Evolutionary conservation across 1,140 invertebrate species (phyloP).

Genomic region (Batillaria attramentaria): DNA sequence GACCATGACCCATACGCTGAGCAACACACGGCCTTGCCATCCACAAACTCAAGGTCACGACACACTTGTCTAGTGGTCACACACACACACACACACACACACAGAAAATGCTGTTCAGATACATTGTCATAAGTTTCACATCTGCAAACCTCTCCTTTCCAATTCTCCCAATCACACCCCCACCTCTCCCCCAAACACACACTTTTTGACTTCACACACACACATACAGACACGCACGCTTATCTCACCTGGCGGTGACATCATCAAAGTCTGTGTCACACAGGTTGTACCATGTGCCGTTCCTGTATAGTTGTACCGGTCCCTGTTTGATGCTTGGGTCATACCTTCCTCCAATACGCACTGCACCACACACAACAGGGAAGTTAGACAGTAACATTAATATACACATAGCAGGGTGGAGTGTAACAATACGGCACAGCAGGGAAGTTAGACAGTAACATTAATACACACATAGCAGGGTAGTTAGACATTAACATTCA

Average conservation of each 20-base stretch:
- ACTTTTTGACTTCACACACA: neutral
- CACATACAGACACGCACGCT: slow-evolving; percentile 6
- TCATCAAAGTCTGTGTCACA: slow-evolving; percentile 60
- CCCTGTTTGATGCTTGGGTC: slow-evolving; percentile 42
- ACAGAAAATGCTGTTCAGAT: neutral
- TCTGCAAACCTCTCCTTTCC: neutral
- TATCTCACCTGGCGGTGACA: slow-evolving; percentile 43
- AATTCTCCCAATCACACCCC: neutral
- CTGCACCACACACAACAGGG: too few relatives aligned
- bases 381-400: too few relatives aligned
- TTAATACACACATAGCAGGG: too few relatives aligned
- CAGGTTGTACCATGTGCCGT: slow-evolving; percentile 52
- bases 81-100: too few relatives aligned
- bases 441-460: too few relatives aligned
- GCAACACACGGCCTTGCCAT: slow-evolving; percentile 55
- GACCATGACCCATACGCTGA: slow-evolving; percentile 48
- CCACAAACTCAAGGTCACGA: slow-evolving; percentile 50
- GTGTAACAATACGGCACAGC: too few relatives aligned
- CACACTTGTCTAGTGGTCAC: slow-evolving; percentile 41
- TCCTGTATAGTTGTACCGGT: slow-evolving; percentile 50
- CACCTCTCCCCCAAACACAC: neutral
- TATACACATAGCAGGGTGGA: too few relatives aligned
- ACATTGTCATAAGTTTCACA: neutral
- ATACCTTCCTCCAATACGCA: slow-evolving; percentile 49
- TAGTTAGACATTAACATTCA: too few relatives aligned